phyloP scores from a whole-genome alignment of 2,888 invertebrate species.

The Marronus borbonicus region DNA sequence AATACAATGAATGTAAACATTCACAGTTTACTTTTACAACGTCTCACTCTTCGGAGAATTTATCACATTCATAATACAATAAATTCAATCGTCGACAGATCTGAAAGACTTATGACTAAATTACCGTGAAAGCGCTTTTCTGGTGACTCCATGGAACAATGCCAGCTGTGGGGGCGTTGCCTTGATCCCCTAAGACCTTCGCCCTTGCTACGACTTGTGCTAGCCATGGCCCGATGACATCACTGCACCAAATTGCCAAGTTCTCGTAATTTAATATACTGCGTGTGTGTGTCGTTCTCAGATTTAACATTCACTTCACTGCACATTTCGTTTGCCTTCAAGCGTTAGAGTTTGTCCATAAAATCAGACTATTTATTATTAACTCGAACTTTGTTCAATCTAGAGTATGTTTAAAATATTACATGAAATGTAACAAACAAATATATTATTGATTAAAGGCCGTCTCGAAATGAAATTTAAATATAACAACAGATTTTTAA shows the following conservation, averaged over 20 bases:
- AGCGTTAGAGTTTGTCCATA: constrained; percentile 24
- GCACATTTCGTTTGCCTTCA: constrained; percentile 25
- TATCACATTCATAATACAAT: constrained; percentile 20
- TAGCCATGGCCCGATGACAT: constrained; percentile 54
- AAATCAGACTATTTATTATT: constrained; percentile 5
- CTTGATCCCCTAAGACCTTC: constrained; percentile 60
- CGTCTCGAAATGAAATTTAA: too few relatives aligned
- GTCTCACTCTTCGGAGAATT: background rate
- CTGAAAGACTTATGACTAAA: constrained; percentile 41
- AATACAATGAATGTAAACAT: background rate
- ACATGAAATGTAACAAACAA: background rate
- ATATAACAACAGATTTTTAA: too few relatives aligned
- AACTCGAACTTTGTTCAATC: background rate
- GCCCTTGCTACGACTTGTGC: constrained; percentile 56
- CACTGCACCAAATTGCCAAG: constrained; percentile 55
- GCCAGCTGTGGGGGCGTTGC: constrained; percentile 68
- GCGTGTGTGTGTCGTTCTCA: constrained; percentile 36
- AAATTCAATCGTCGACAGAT: constrained; percentile 19
- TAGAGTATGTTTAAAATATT: background rate
- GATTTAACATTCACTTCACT: constrained; percentile 42
- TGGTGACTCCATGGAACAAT: constrained; percentile 63
- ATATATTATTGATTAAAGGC: too few relatives aligned
- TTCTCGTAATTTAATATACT: constrained; percentile 45
- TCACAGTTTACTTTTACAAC: constrained; percentile 16
- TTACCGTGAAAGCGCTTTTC: constrained; percentile 54